Base-by-base conservation (phyloP, 2,888 invertebrate genomes). In the Leptinotarsa tumamoca region DNA sequence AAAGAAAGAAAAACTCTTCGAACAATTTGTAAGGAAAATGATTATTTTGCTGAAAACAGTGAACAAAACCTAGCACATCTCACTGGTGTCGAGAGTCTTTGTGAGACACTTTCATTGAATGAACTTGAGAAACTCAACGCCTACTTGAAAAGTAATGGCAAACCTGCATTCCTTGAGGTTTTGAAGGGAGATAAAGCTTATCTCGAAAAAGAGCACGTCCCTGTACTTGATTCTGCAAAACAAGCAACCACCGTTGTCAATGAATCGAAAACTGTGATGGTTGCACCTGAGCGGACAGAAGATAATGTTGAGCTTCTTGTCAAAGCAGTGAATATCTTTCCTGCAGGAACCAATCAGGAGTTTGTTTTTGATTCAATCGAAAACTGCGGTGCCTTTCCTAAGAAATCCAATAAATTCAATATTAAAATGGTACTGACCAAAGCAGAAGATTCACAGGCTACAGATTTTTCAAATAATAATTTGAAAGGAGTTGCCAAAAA, bases 281-380 rank as follows among this genome's bases (percentile, higher is more conserved):
- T 89, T 3, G 90, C 91, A 0, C 90, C 91, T 15, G 91, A 91
- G 74, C 99, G 99, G 99, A 92, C 92, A 17, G 92, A 93, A 70
- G 95, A 95, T 77, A 96, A 97, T 87, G 91, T 97, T 23, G 96
- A 97, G 85, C 90, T 97, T 67, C 91, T 99, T 4, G 97, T 99
- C 71, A 99, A 99, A 89, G 98, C 98, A 21, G 98, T 99, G 0
- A 99, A 99, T 89, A 89, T 99, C 4, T 99, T 98, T 87, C 99
- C 99, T 0, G 98, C 98, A 7, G 99, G 97, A 18, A 99, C 99
- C 0, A 95, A 94, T 85, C 95, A 97, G 86, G 86, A 86, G 77
- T 97, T 98, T 0, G 97, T 99, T 4, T 96, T 98, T 0, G 95
- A 96, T 86, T 99, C 98, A 87, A 93, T 99, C 73, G 97, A 97